Evolutionary conservation across 2,797 vertebrate genomes (phyloP).

Genomic region (Centroberyx gerrardi): DNA sequence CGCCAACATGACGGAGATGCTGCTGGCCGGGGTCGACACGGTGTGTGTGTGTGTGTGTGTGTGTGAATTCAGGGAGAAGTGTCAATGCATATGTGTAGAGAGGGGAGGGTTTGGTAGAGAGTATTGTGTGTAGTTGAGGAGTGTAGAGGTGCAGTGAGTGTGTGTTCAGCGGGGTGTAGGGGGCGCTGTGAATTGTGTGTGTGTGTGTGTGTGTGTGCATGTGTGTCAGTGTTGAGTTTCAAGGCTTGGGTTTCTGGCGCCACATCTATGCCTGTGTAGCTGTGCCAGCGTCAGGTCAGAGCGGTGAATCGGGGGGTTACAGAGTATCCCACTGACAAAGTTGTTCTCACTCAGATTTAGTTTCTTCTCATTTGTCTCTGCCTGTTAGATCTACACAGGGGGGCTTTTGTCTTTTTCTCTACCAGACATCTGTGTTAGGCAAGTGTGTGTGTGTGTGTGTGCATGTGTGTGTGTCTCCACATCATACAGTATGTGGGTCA

Average conservation of each 20-base stretch:
- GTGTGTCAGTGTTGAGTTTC: conserved; percentile 68
- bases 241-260: conserved; percentile 69
- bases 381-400: conserved; percentile 64
- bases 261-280: conserved; percentile 67
- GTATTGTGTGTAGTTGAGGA: conserved; percentile 58
- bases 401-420: conserved; percentile 53
- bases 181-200: conserved; percentile 16
- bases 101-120: not conserved
- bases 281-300: conserved; percentile 74
- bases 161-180: conserved; percentile 52
- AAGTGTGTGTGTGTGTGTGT: conserved; percentile 14
- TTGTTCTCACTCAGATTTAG: conserved; percentile 76
- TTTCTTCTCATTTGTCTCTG: conserved; percentile 73
- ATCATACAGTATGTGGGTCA: conserved; percentile 10
- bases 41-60: conserved; percentile 67
- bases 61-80: conserved; percentile 40
- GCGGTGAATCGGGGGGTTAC: conserved; percentile 67
- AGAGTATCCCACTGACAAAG: conserved; percentile 68
- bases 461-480: conserved; percentile 35
- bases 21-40: conserved; percentile 95
- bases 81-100: conserved; percentile 22
- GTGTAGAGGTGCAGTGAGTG: conserved; percentile 7
- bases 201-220: conserved; percentile 19
- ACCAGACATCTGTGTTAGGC: conserved; percentile 52
- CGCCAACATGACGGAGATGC: conserved; percentile 95